Conservation (phyloP, 2,888 invertebrate species). For the Augochlorella aurata region DNA sequence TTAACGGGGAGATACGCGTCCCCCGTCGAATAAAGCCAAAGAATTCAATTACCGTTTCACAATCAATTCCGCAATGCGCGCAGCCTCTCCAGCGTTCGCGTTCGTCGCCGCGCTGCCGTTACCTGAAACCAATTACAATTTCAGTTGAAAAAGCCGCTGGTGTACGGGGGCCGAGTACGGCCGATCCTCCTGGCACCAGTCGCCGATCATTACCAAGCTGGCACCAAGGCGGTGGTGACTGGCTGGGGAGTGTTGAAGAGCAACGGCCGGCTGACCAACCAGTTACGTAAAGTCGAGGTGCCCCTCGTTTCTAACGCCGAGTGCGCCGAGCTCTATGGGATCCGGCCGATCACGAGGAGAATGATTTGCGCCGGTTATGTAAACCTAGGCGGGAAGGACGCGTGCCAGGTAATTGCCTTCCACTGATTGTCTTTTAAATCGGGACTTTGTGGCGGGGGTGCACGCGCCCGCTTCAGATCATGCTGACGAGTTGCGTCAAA, state of each 20-base stretch:
- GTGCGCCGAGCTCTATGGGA: slow-evolving; percentile 70
- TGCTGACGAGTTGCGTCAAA: too few relatives aligned
- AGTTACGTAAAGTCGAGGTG: slow-evolving; percentile 73
- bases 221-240: slow-evolving; percentile 72
- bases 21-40: slow-evolving; percentile 16
- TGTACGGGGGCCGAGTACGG: slow-evolving; percentile 60
- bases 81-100: slow-evolving; percentile 1
- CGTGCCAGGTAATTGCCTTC: slow-evolving; percentile 82
- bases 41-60: slow-evolving; percentile 49
- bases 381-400: slow-evolving; percentile 84
- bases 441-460: neutral
- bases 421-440: slow-evolving; percentile 14
- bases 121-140: slow-evolving; percentile 43
- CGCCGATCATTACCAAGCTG: slow-evolving; percentile 66
- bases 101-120: slow-evolving; percentile 2
- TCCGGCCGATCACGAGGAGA: slow-evolving; percentile 80
- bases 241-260: slow-evolving; percentile 76
- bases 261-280: slow-evolving; percentile 66
- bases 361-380: slow-evolving; percentile 86
- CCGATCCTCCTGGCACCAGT: slow-evolving; percentile 69
- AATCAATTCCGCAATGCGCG: slow-evolving; percentile 33
- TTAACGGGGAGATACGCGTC: slow-evolving; percentile 9
- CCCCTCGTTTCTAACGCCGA: slow-evolving; percentile 71
- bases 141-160: slow-evolving; percentile 69
- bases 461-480: neutral